Conservation (phyloP, 2,113 vertebrate species). For the Stomatorhinus ivindoensis region DNA sequence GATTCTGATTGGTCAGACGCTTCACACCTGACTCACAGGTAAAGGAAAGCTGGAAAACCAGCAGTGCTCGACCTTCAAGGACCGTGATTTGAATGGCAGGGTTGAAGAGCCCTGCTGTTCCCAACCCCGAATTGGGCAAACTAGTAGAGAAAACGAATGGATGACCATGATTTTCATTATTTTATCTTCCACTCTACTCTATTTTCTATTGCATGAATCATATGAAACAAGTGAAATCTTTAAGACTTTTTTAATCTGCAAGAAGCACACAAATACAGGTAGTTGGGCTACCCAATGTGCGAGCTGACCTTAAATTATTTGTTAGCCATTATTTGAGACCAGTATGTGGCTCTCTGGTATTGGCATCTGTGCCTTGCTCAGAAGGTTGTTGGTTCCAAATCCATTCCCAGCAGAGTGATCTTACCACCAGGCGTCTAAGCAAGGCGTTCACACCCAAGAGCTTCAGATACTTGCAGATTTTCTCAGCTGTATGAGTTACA, state of each 20-base stretch:
- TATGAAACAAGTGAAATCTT: neutral
- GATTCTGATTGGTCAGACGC: neutral
- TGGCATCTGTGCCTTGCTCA: neutral
- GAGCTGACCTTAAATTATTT: neutral
- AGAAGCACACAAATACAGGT: neutral
- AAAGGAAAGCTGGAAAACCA: neutral
- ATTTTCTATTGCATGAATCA: neutral
- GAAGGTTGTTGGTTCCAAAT: no score
- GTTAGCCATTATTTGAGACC: neutral
- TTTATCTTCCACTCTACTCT: neutral
- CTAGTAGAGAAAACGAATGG: neutral
- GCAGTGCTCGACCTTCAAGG: neutral
- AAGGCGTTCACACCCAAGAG: neutral
- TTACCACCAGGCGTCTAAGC: neutral
- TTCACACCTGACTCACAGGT: neutral
- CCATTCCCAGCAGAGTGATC: no score
- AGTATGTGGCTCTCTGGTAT: neutral
- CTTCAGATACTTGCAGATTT: neutral
- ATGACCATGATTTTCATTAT: neutral
- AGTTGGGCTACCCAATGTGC: neutral
- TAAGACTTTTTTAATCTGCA: neutral
- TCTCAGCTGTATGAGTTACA: neutral
- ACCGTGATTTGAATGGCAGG: neutral
- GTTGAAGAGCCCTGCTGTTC: no score
- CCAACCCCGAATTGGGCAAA: neutral